These are phyloP conservation scores for Tachina lurida DNA, from an alignment of 2,888 invertebrate species.

Conservation along the genomic window DNA sequence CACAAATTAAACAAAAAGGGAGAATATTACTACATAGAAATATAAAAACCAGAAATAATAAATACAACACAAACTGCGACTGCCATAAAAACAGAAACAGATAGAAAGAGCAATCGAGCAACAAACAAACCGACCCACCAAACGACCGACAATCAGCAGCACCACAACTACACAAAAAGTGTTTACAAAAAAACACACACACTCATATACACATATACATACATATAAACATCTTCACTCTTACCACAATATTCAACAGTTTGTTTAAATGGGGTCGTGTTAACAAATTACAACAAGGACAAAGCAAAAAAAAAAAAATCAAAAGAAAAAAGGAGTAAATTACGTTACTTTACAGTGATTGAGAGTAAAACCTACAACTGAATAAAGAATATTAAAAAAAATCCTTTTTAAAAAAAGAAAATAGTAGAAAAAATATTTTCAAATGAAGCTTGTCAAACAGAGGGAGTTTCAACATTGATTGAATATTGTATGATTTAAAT, in stretches of 20 bases:
- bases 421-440: background rate
- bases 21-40: slow-evolving; percentile 13
- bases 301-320: slow-evolving; percentile 6
- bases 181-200: slow-evolving; percentile 24
- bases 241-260: slow-evolving; percentile 64
- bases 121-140: slow-evolving; percentile 2
- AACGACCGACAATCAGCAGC: slow-evolving; percentile 45
- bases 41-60: slow-evolving; percentile 40
- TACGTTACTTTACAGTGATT: slow-evolving; percentile 59
- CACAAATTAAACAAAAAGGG: slow-evolving; percentile 65
- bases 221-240: background rate
- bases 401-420: background rate
- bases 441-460: slow-evolving; percentile 48
- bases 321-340: slow-evolving; percentile 50
- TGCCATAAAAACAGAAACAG: slow-evolving; percentile 28
- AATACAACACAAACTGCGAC: slow-evolving; percentile 16
- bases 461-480: slow-evolving; percentile 63
- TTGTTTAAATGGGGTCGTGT: slow-evolving; percentile 59
- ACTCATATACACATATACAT: background rate
- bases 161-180: slow-evolving; percentile 41
- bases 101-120: slow-evolving; percentile 17
- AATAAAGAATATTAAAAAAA: slow-evolving; percentile 12
- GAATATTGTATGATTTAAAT: slow-evolving; percentile 67
- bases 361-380: slow-evolving; percentile 19
- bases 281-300: slow-evolving; percentile 43